phyloP scores from a whole-genome alignment of 1,140 invertebrate species.

The Drosophila grimshawi region DNA sequence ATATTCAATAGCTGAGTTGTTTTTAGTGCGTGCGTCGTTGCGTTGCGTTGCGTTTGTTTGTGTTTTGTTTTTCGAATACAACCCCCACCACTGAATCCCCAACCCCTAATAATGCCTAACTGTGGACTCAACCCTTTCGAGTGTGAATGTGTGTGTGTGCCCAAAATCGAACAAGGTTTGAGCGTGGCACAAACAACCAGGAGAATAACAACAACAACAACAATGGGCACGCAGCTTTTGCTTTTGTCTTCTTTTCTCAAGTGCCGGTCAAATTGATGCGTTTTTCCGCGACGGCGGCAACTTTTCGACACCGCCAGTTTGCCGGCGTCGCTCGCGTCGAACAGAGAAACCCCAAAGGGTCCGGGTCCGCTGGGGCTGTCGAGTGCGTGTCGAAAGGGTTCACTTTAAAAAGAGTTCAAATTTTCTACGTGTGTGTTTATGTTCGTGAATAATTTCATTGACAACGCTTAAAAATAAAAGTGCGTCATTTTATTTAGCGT shows the following conservation, averaged over 20 bases:
- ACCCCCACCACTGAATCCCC: background rate
- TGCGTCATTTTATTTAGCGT: constrained; percentile 14
- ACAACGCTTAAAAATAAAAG: constrained; percentile 27
- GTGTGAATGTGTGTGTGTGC: constrained; percentile 31
- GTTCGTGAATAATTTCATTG: constrained; percentile 1
- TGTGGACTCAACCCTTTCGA: constrained; percentile 67
- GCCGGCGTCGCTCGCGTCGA: constrained; percentile 65
- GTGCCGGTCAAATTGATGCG: constrained; percentile 76
- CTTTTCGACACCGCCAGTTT: constrained; percentile 65
- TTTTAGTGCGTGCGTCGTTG: constrained; percentile 68
- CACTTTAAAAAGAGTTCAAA: constrained; percentile 5
- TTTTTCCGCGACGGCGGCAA: constrained; percentile 64
- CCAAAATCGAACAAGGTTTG: constrained; percentile 76
- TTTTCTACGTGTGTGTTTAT: constrained; percentile 20
- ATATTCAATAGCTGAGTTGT: constrained; percentile 30
- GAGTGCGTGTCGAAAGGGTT: constrained; percentile 16
- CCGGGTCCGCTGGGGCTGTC: background rate
- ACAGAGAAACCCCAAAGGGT: constrained; percentile 53
- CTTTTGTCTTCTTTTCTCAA: constrained; percentile 76
- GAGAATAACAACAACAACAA: constrained; percentile 45
- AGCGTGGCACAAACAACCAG: constrained; percentile 41
- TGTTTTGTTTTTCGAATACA: constrained; percentile 38
- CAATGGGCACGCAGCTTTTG: constrained; percentile 77
- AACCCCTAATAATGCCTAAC: constrained; percentile 24
- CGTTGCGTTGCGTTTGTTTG: constrained; percentile 58